Evolutionary conservation across 2,113 vertebrate species (phyloP).

Genomic region (Aplodontia rufa): DNA sequence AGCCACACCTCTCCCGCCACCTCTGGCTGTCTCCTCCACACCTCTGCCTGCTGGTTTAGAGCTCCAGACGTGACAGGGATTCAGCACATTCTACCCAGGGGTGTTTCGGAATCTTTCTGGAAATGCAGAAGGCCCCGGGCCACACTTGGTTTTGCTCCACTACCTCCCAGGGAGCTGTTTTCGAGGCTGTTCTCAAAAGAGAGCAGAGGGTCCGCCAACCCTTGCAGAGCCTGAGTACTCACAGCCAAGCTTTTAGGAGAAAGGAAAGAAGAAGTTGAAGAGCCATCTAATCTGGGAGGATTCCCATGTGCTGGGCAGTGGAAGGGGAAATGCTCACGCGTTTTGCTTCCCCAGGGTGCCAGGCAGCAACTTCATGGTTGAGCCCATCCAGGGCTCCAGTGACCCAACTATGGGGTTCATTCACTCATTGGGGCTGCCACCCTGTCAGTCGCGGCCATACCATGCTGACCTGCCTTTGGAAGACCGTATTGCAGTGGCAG

Average conservation of each 20-base stretch:
- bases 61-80: too few relatives aligned
- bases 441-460: background rate
- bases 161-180: background rate
- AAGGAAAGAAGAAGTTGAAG: background rate
- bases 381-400: too few relatives aligned
- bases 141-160: rapidly evolving
- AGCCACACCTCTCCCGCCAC: rapidly evolving
- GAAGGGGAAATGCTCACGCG: background rate
- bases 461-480: background rate
- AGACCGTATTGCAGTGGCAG: background rate
- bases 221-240: background rate
- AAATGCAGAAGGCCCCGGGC: background rate
- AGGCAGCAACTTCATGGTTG: rapidly evolving
- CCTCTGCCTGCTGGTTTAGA: background rate
- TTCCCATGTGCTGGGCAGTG: background rate
- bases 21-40: rapidly evolving
- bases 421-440: too few relatives aligned
- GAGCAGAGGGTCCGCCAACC: background rate
- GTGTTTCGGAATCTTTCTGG: background rate
- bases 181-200: background rate
- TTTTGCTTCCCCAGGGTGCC: background rate
- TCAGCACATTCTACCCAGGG: background rate
- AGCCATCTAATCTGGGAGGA: background rate
- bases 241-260: background rate
- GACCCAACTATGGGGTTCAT: background rate